Conservation (phyloP, 1,140 invertebrate genomes). For the Trachymyrmex septentrionalis region DNA sequence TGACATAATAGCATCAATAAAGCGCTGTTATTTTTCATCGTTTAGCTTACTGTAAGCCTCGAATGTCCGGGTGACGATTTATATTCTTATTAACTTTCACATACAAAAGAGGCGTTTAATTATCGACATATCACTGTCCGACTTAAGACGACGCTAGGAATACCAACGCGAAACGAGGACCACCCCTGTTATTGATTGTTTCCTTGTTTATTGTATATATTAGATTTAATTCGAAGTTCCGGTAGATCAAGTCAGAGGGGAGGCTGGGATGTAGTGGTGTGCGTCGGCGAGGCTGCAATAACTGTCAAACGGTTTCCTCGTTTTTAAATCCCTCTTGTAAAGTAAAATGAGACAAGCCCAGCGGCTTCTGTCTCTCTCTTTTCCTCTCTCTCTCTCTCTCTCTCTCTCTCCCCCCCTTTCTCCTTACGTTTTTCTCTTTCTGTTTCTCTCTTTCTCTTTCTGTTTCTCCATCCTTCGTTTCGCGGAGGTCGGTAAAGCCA, state of each 20-base stretch:
- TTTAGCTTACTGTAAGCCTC: slow-evolving; percentile 66
- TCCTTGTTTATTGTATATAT: slow-evolving; percentile 87
- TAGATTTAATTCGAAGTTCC: slow-evolving; percentile 85
- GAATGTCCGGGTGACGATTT: slow-evolving; percentile 3
- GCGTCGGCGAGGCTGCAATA: slow-evolving; percentile 81
- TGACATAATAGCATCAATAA: slow-evolving; percentile 58
- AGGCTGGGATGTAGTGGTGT: slow-evolving; percentile 39
- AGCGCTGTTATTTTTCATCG: slow-evolving; percentile 71
- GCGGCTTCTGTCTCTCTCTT: slow-evolving; percentile 29
- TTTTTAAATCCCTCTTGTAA: slow-evolving; percentile 86
- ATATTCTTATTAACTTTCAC: slow-evolving; percentile 27
- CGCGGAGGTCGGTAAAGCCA: slow-evolving; percentile 63
- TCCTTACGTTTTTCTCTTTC: background rate
- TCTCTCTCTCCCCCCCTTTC: background rate
- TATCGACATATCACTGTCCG: slow-evolving; percentile 84
- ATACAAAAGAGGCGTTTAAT: slow-evolving; percentile 84
- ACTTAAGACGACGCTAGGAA: slow-evolving; percentile 56
- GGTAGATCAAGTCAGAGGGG: slow-evolving; percentile 62
- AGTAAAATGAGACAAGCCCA: slow-evolving; percentile 85
- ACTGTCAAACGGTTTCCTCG: slow-evolving; percentile 85
- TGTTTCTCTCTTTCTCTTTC: slow-evolving; percentile 18
- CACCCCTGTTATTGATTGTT: slow-evolving; percentile 84
- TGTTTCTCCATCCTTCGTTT: slow-evolving; percentile 28
- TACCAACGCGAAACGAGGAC: slow-evolving; percentile 57
- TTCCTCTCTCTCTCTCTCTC: background rate